Evolutionary conservation across 2,888 invertebrate genomes (phyloP), one percentile per base, ranked within the genome.

Genomic region (Epinotia demarniana): DNA sequence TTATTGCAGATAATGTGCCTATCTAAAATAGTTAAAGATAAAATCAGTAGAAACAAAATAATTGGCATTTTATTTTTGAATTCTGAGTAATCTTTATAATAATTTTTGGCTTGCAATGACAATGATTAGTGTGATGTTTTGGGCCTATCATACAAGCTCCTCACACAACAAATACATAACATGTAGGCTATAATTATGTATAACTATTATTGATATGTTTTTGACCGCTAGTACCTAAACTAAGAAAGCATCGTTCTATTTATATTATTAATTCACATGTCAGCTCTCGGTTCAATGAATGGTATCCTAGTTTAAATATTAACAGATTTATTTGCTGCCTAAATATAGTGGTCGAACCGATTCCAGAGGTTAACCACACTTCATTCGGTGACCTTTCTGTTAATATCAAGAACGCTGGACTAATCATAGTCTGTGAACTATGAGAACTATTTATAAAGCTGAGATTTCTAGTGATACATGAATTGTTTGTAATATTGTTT

Each of bases 331-430:
- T 27, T 57, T 46, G 0, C n/a, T 1, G 23, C 8, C 46, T 58
- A 58, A 58, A 60, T 23, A 46, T 62, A 43, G 43, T n/a, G 5
- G 16, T 46, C 23, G 57, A 33, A 57, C 6, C n/a, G 18, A 72
- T 53, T n/a, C 18, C 3, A 43, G 49, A 70, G 70, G 74, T 75
- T 23, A 75, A 70, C 39, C 58, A 70, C 49, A 57, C 19, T 70
- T 64, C 43, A 70, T 46, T 33, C 58, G 9, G 57, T 70, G 58
- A 70, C 74, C 74, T 75, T 63, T 64, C 39, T 13, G 16, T 55
- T 16, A 18, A 12, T 61, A 19, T 16, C 43, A 46, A 62, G 43
- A 55, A 53, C 53, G 58, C 67, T 49, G 18, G 58, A 68, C 62
- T 46, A 63, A 33, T 16, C 46, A 4, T 13, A 27, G 55, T 27